A percentile compares a stretch with the other conserved stretches of the same genome.
These are phyloP conservation scores for Junonia oenone DNA, from an alignment of 2,888 invertebrate genomes.

Conservation along the genomic window DNA sequence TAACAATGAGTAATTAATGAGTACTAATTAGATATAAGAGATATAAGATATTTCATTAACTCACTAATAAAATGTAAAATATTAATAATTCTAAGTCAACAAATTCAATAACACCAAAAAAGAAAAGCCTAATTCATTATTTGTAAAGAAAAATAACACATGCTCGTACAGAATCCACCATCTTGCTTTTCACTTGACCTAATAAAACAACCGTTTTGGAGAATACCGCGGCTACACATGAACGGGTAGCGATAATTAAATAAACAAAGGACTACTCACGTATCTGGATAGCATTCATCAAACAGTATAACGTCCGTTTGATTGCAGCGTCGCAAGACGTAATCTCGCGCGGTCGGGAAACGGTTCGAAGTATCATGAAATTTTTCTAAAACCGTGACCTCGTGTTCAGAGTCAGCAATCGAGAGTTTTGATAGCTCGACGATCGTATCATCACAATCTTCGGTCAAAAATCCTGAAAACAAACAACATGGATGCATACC, in stretches of 20 bases:
- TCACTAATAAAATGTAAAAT: neutral
- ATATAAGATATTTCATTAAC: neutral
- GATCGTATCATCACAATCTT: slow-evolving; percentile 79
- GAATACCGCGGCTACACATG: slow-evolving; percentile 28
- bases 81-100: neutral
- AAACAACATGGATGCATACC: slow-evolving; percentile 35
- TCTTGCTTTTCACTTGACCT: slow-evolving; percentile 33
- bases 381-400: slow-evolving; percentile 64
- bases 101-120: neutral
- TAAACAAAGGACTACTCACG: slow-evolving; percentile 63
- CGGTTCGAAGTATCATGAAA: slow-evolving; percentile 62
- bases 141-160: slow-evolving; percentile 17
- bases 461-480: slow-evolving; percentile 72
- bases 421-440: slow-evolving; percentile 75
- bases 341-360: slow-evolving; percentile 61
- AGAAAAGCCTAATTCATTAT: neutral
- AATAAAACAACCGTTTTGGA: slow-evolving; percentile 18
- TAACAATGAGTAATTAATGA: neutral
- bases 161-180: slow-evolving; percentile 27
- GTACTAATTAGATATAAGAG: neutral
- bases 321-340: slow-evolving; percentile 83
- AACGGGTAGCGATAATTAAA: slow-evolving; percentile 4
- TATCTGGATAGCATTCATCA: slow-evolving; percentile 82
- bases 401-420: slow-evolving; percentile 66
- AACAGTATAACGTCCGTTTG: slow-evolving; percentile 82